phyloP scores from a whole-genome alignment of 2,888 invertebrate genomes.

The Suillia variegata region DNA sequence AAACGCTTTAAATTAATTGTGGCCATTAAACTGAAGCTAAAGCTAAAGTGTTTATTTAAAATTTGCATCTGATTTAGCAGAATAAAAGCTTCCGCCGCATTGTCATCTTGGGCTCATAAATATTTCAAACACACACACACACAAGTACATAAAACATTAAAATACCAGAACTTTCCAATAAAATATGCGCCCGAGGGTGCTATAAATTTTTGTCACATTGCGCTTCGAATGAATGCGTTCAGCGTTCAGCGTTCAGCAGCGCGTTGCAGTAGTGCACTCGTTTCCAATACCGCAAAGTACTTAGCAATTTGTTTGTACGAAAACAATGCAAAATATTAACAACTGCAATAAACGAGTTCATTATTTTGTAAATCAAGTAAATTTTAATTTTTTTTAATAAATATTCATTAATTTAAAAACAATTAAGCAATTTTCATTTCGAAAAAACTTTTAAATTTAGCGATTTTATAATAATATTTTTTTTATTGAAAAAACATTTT shows the following conservation, averaged over 20 bases:
- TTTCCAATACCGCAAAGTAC: too few relatives aligned
- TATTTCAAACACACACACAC: not conserved
- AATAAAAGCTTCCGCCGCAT: not conserved
- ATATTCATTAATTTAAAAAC: too few relatives aligned
- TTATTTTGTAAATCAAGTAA: too few relatives aligned
- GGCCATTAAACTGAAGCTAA: not conserved
- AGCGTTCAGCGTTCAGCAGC: not conserved
- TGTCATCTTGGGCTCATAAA: constrained; percentile 1
- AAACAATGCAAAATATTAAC: too few relatives aligned
- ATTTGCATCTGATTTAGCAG: not conserved
- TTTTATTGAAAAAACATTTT: too few relatives aligned
- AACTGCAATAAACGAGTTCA: too few relatives aligned
- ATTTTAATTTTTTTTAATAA: too few relatives aligned
- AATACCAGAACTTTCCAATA: not conserved
- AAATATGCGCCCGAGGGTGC: constrained; percentile 4
- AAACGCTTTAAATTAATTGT: too few relatives aligned
- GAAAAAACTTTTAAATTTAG: too few relatives aligned
- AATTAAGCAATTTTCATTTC: too few relatives aligned
- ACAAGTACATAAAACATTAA: not conserved
- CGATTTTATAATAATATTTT: too few relatives aligned
- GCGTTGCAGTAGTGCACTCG: not conserved
- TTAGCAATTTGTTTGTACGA: too few relatives aligned
- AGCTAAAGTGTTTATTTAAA: not conserved
- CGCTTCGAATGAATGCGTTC: not conserved
- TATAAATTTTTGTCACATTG: constrained; percentile 5